These are phyloP conservation scores for Eugnorisma glareosa DNA, from an alignment of 2,888 invertebrate genomes.

Conservation along the genomic window DNA sequence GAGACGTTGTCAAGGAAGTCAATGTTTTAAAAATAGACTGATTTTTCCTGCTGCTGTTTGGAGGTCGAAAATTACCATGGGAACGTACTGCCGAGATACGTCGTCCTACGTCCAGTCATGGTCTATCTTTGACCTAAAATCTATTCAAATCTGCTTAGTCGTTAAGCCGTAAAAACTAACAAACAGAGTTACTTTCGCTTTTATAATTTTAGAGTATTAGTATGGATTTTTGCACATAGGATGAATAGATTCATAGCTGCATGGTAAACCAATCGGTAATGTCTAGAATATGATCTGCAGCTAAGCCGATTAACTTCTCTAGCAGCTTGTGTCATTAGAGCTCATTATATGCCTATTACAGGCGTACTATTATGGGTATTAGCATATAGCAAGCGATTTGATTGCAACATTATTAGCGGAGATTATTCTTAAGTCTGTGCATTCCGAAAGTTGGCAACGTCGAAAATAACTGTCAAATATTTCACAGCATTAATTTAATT, in stretches of 20 bases:
- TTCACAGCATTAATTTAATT: not conserved
- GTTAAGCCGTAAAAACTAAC: not conserved
- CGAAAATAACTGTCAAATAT: not conserved
- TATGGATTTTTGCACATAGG: not conserved
- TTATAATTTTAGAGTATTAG: not conserved
- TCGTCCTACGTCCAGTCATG: not conserved
- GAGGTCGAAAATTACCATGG: not conserved
- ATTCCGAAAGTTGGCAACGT: not conserved
- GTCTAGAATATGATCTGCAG: not conserved
- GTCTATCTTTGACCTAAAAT: not conserved
- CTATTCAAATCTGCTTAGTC: not conserved
- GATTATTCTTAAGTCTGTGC: not conserved
- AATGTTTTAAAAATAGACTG: not conserved
- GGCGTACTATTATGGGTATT: not conserved
- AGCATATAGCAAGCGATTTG: not conserved
- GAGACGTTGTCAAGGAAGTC: conserved; percentile 17
- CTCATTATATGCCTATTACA: conserved; percentile 8
- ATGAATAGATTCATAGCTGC: not conserved
- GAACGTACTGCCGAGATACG: too few species aligned
- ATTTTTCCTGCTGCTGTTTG: not conserved
- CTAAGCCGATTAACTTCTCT: conserved; percentile 25
- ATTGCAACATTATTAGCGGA: not conserved
- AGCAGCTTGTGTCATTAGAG: conserved; percentile 8
- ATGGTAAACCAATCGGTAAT: conserved; percentile 9
- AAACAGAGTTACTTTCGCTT: not conserved